phyloP scores from a whole-genome alignment of 2,888 invertebrate genomes.

The Microchrysa polita region DNA sequence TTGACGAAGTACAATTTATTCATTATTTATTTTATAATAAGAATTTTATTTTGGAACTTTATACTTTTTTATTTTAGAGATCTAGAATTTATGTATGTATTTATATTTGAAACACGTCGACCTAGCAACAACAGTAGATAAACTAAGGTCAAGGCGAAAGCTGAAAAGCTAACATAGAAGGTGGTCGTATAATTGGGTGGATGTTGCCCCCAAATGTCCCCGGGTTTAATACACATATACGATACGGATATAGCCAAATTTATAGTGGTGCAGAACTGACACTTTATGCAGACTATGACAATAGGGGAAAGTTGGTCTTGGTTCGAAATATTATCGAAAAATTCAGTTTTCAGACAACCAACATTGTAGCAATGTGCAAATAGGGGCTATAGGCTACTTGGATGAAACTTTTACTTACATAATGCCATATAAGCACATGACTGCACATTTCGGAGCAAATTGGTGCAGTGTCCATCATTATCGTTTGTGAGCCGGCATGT shows the following conservation, averaged over 20 bases:
- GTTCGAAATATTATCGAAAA: conserved; percentile 14
- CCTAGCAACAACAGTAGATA: neutral
- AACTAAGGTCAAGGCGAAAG: conserved; percentile 29
- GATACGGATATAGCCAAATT: no score
- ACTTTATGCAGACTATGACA: conserved; percentile 5
- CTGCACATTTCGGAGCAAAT: conserved; percentile 13
- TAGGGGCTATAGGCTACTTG: neutral
- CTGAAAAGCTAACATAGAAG: neutral
- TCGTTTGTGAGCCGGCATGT: conserved; percentile 23
- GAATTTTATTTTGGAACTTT: no score
- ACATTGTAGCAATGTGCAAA: neutral
- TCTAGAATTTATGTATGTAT: neutral
- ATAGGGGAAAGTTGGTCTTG: conserved; percentile 13
- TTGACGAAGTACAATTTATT: no score
- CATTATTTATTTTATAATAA: no score
- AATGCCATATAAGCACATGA: neutral
- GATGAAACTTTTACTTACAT: neutral
- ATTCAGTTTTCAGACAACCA: neutral
- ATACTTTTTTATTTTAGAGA: conserved; percentile 8
- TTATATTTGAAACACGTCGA: no score
- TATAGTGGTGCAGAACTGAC: no score
- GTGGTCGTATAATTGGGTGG: neutral
- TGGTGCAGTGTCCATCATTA: conserved; percentile 29
- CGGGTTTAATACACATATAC: no score
- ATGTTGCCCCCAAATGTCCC: no score